Percentiles rank a stretch among this genome's conserved stretches.
Evolutionary conservation across 2,888 invertebrate genomes (phyloP).

Genomic region (Helicoverpa assulta): DNA sequence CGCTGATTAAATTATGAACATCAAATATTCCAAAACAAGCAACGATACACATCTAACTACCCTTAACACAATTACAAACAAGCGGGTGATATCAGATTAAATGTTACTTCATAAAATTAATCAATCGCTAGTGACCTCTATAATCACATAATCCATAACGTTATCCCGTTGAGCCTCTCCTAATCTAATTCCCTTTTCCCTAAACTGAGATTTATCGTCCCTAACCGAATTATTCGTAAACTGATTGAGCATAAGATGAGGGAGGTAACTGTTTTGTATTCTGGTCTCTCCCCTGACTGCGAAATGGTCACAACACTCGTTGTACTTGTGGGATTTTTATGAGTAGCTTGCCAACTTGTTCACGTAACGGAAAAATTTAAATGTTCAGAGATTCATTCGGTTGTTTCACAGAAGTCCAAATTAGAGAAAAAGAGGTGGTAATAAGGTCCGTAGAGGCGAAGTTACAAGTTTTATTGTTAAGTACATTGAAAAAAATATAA

Average conservation of each 20-base stretch:
- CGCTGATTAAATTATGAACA: too few relatives aligned
- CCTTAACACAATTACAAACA: conserved; percentile 56
- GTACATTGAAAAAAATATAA: too few relatives aligned
- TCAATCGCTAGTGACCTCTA: conserved; percentile 77
- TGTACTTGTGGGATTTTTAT: conserved; percentile 10
- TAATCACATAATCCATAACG: conserved; percentile 79
- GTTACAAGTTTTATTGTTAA: too few relatives aligned
- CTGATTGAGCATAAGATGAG: conserved; percentile 82
- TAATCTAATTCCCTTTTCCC: conserved; percentile 82
- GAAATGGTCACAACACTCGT: conserved; percentile 44
- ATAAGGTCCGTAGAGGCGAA: too few relatives aligned
- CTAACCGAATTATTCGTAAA: conserved; percentile 86
- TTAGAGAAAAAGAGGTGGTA: too few relatives aligned
- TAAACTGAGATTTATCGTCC: conserved; percentile 88
- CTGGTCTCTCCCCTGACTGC: conserved; percentile 67
- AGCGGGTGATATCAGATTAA: conserved; percentile 62
- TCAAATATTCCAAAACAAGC: neutral
- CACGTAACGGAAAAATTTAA: too few relatives aligned
- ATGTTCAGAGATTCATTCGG: too few relatives aligned
- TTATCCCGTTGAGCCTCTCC: conserved; percentile 77
- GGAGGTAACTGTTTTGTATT: conserved; percentile 80
- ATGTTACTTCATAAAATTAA: conserved; percentile 70
- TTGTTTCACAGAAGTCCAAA: too few relatives aligned
- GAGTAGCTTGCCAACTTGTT: neutral
- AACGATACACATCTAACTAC: conserved; percentile 28